phyloP scores from a whole-genome alignment of 2,888 invertebrate genomes.

The Laothoe populi region DNA sequence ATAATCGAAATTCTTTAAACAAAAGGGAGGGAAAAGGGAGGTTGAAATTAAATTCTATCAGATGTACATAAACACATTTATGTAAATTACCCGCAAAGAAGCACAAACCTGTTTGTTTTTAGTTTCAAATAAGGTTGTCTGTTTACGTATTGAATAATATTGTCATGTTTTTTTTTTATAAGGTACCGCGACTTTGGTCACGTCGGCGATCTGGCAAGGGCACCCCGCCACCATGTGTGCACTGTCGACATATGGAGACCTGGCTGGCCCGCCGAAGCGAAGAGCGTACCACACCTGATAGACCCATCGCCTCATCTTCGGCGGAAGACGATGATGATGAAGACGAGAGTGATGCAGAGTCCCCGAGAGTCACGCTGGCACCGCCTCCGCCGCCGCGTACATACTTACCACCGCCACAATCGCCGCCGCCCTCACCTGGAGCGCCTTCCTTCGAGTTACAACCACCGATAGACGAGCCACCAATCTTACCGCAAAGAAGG shows the following conservation, averaged over 20 bases:
- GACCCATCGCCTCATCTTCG: constrained; percentile 66
- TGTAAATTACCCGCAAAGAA: constrained; percentile 34
- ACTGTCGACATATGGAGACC: constrained; percentile 91
- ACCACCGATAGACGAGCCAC: constrained; percentile 77
- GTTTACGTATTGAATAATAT: neutral
- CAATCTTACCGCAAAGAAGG: constrained; percentile 82
- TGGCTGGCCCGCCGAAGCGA: constrained; percentile 85
- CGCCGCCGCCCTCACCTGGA: constrained; percentile 82
- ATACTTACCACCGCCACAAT: constrained; percentile 65
- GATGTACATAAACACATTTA: constrained; percentile 31
- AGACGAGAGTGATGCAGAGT: constrained; percentile 77
- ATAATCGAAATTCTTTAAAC: neutral
- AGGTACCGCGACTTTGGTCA: constrained; percentile 87
- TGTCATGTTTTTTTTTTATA: constrained; percentile 38
- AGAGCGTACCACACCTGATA: constrained; percentile 70
- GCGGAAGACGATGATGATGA: constrained; percentile 80
- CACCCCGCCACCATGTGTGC: constrained; percentile 89
- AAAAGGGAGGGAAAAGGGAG: too few species aligned
- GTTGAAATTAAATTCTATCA: constrained; percentile 22
- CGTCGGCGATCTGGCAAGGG: constrained; percentile 87
- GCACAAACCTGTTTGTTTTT: constrained; percentile 31
- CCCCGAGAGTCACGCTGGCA: constrained; percentile 87
- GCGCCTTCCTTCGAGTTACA: constrained; percentile 85
- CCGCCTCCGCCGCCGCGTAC: constrained; percentile 80
- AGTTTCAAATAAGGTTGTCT: neutral